phyloP scores from a whole-genome alignment of 2,113 vertebrate genomes.

The Sarotherodon lohbergeri region DNA sequence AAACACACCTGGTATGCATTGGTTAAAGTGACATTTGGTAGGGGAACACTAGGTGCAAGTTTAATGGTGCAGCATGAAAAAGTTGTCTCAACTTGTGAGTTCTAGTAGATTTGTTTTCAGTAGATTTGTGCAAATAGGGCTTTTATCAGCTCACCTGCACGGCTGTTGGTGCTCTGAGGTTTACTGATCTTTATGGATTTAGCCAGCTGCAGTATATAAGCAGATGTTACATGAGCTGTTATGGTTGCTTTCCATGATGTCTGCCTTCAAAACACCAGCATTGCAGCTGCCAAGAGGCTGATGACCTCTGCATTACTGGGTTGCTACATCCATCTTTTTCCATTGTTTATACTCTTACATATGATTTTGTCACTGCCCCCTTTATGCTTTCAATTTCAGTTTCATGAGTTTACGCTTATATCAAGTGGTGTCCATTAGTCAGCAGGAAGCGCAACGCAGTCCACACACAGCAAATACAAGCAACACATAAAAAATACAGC shows the following conservation, averaged over 20 bases:
- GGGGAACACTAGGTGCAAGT: not conserved
- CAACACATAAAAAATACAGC: not conserved
- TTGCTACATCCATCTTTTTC: not conserved
- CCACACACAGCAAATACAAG: not conserved
- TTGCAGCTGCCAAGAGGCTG: not conserved
- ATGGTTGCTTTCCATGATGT: not conserved
- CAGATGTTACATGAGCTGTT: not conserved
- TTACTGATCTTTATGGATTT: not conserved
- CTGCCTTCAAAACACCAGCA: rapidly evolving
- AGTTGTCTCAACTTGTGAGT: not conserved
- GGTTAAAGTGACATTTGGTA: not conserved
- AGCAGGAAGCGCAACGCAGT: not conserved
- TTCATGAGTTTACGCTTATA: not conserved
- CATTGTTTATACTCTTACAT: not conserved
- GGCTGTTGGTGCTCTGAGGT: not conserved
- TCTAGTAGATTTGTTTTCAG: not conserved
- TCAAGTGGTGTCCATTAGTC: constrained; percentile 40
- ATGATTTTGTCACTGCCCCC: not conserved
- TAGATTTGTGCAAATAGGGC: not conserved
- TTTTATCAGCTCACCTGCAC: not conserved
- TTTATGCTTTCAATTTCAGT: not conserved
- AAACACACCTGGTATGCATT: not conserved
- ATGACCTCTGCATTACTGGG: not conserved
- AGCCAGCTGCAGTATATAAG: not conserved
- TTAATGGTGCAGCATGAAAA: not conserved